Evolutionary conservation across 2,797 vertebrate species (phyloP).

Genomic region (Sebastes trivittatus): DNA sequence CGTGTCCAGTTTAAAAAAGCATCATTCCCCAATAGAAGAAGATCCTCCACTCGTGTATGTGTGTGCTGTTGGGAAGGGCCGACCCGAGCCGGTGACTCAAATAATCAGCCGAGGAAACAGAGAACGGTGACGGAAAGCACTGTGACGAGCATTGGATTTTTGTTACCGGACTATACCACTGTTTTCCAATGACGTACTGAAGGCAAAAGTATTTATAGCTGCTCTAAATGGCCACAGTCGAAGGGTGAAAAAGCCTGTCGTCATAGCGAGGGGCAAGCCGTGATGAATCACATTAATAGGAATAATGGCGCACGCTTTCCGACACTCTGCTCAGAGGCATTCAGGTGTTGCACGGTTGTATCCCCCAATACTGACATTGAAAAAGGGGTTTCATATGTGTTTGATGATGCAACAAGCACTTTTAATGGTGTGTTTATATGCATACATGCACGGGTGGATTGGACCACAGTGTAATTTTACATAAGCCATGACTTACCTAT

Average conservation of each 20-base stretch:
- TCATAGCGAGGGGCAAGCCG: background rate
- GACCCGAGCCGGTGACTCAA: background rate
- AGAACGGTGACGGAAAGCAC: background rate
- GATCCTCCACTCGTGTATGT: background rate
- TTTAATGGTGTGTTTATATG: background rate
- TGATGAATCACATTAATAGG: background rate
- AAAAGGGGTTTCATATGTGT: background rate
- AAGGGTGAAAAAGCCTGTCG: background rate
- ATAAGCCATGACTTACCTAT: background rate
- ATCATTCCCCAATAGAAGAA: background rate
- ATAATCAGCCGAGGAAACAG: background rate
- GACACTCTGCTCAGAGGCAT: background rate
- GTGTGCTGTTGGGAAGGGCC: background rate
- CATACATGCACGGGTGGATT: background rate
- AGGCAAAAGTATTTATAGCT: background rate
- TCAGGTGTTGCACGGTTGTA: background rate
- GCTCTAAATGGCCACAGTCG: background rate
- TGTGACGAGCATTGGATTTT: background rate
- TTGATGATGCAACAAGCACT: too few relatives aligned
- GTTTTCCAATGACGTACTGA: background rate
- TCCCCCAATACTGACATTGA: too few relatives aligned
- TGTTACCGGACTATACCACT: background rate
- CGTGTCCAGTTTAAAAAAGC: background rate
- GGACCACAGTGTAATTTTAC: background rate
- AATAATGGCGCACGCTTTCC: background rate